Percentiles rank a stretch among this genome's conserved stretches.
Conservation (phyloP, 2,113 vertebrate genomes). For the Notarius quadriscutis region DNA sequence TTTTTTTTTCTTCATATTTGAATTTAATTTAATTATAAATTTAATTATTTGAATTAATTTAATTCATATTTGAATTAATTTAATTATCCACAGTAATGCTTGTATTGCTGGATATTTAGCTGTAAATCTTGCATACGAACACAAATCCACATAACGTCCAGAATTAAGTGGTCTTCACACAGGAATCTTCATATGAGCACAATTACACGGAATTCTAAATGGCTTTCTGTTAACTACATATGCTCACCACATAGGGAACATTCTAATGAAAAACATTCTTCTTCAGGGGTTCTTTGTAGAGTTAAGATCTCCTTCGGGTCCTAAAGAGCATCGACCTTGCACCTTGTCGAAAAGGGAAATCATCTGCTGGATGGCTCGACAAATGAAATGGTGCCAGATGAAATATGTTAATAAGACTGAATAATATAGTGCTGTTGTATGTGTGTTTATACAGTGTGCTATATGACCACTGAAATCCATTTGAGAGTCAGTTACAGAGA, state of each 20-base stretch:
- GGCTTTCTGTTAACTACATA: background rate
- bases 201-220: background rate
- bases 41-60: background rate
- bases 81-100: background rate
- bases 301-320: background rate
- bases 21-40: no score
- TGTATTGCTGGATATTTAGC: background rate
- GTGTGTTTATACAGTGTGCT: no score
- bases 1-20: background rate
- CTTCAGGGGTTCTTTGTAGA: background rate
- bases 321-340: background rate
- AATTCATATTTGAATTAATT: background rate
- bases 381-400: no score
- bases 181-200: background rate
- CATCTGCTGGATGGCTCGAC: no score
- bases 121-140: background rate
- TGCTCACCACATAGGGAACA: background rate
- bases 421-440: no score
- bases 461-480: no score
- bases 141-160: background rate
- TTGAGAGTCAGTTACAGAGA: no score
- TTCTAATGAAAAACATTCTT: background rate
- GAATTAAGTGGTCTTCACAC: background rate
- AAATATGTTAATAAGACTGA: no score
- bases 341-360: background rate